Evolutionary conservation across 2,888 invertebrate genomes (phyloP), one percentile per base, ranked within the genome.

Genomic region (Sylvicola cinctus): DNA sequence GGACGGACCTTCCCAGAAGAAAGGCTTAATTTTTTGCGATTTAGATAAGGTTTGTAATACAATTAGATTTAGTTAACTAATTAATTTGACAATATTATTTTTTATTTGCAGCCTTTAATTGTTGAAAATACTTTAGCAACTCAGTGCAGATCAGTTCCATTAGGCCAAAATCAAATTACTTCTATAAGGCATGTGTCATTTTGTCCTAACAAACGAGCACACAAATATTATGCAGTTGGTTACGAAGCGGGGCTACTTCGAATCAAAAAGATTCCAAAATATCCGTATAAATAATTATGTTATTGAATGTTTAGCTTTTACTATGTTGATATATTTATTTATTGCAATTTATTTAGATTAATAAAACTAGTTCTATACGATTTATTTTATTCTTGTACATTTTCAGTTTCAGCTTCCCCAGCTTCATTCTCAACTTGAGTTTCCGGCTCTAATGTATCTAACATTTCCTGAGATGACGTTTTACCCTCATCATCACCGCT

Each of bases 221-320:
- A 42, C 6, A 36, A 43, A 17, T 46, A 51, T 38, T 36, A 49
- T 31, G 55, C 55, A 8, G 37, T 46, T 13, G 57, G 55, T 8
- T 52, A 53, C 33, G 52, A 56, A 36, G 51, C 53, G 38, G 57
- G 57, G 13, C 42, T 58, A 16, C 27, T 39, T 34, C 14, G 34
- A 31, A 35, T 37, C 26, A 35, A 29, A 20, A 20, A 20, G 8
- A 8, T 20, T 6, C 20, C 20, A 8, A 4, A 4, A 6, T 20
- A 8, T 20, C 20, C 20, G n/a, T n/a, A 20, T 6, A 8, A 20
- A 6, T 6, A 20, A 20, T 20, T 20, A 6, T 20, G 8, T 20
- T 20, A 20, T 20, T 6, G 4, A 4, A 8, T 20, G 8, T 20
- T 20, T 20, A 20, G 20, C 8, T 13, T 29, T 29, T 3, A 13